A percentile compares a stretch with the other conserved stretches of the same genome.
Evolutionary conservation across 2,888 invertebrate genomes (phyloP).

Genomic region (Dryadula phaetusa): DNA sequence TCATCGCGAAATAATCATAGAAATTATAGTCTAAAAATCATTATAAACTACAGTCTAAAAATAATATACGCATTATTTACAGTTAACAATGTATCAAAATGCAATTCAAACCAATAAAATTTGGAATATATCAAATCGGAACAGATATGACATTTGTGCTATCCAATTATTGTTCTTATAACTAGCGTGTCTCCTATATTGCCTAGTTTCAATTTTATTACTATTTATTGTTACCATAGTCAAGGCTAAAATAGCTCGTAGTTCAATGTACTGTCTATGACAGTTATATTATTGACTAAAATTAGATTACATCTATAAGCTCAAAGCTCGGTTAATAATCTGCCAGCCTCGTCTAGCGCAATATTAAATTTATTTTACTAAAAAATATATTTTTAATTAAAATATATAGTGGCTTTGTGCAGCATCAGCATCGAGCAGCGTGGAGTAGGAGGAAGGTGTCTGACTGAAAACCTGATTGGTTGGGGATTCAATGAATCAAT

Average conservation of each 20-base stretch:
- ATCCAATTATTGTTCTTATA: constrained; percentile 22
- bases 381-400: background rate
- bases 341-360: background rate
- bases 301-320: constrained; percentile 7
- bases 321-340: constrained; percentile 13
- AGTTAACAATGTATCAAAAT: constrained; percentile 11
- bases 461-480: no score
- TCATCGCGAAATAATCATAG: background rate
- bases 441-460: no score
- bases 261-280: constrained; percentile 35
- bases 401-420: no score
- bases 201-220: constrained; percentile 28
- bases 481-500: no score
- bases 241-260: constrained; percentile 30
- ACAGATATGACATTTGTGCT: constrained; percentile 16
- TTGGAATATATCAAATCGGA: constrained; percentile 27
- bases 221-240: constrained; percentile 37
- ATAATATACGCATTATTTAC: background rate
- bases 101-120: constrained; percentile 36
- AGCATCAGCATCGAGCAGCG: no score
- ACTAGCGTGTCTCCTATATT: constrained; percentile 25
- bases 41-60: background rate
- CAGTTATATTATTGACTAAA: constrained; percentile 3
- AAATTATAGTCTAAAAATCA: background rate
- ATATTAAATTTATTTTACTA: background rate